Evolutionary conservation across 2,888 invertebrate genomes (phyloP), one percentile per base, ranked within the genome.

Genomic region (Thera obeliscata): DNA sequence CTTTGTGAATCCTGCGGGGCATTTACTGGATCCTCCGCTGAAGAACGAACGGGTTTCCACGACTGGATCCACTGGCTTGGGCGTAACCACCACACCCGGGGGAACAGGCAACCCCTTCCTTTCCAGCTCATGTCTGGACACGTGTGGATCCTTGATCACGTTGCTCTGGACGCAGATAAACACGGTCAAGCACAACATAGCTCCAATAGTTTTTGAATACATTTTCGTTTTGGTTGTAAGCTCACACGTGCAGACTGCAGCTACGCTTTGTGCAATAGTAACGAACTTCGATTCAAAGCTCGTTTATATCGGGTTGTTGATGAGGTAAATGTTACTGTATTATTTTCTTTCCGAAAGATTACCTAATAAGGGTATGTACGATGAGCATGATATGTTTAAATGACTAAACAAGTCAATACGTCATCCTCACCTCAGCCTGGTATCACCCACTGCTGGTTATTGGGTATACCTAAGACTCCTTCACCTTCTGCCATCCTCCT

Each of bases 11-110:
- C 61, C 61, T 33, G 46, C 4, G 46, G 66, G 66, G 8, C 66
- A 66, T n/a, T 46, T 36, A 11, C 49, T 52, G 8, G 35, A 0
- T 22, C 50, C 43, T 35, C 33, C 52, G 3, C 12, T 22, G 22
- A 66, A 33, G 8, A 48, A 12, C n/a, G 61, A 35, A 3, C 84
- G 80, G 35, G 8, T 0, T 22, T 58, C n/a, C 11, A 66, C 38
- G 22, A 8, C 43, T n/a, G 46, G 60, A 6, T 12, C 50, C 2
- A 52, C 48, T 22, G 72, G 61, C 48, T 64, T 63, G 8, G 60
- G 38, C 22, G 62, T 57, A 22, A 59, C 62, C 1, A 57, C 35
- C 3, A 61, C 60, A 0, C 48, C 66, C 2, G 68, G 68, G 9
- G 60, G 38, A 12, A 33, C 36, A 8, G 7, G n/a, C 54, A 22